These are phyloP conservation scores for Drosophila ohnishii DNA, from an alignment of 1,140 invertebrate genomes.

Conservation along the genomic window DNA sequence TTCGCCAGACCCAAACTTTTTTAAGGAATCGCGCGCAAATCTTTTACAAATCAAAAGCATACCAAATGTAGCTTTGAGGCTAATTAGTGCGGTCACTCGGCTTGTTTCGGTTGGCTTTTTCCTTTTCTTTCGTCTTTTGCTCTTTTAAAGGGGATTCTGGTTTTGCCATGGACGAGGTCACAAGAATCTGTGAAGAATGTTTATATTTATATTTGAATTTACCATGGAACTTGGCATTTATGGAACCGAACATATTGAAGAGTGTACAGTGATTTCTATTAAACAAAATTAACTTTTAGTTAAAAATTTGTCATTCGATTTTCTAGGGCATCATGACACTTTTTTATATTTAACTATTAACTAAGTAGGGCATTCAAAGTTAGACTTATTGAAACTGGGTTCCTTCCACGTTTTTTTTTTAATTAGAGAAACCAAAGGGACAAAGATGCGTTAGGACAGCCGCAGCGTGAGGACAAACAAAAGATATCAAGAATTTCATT, in stretches of 20 bases:
- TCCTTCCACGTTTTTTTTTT: conserved; percentile 51
- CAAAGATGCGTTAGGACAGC: conserved; percentile 76
- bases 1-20: conserved; percentile 6
- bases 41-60: conserved; percentile 81
- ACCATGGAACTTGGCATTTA: not conserved
- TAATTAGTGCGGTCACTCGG: conserved; percentile 77
- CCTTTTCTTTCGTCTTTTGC: conserved; percentile 1
- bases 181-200: not conserved
- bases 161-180: no score
- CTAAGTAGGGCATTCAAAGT: not conserved
- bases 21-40: conserved; percentile 60
- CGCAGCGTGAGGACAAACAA: conserved; percentile 73
- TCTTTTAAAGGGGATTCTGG: not conserved
- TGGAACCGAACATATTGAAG: not conserved
- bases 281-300: not conserved
- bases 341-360: not conserved
- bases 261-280: not conserved
- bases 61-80: conserved; percentile 77
- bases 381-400: not conserved
- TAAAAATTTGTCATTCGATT: not conserved
- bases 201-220: not conserved
- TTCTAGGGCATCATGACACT: not conserved
- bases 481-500: conserved; percentile 82
- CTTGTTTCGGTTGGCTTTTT: conserved; percentile 31
- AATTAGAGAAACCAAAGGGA: conserved; percentile 78